Conservation (phyloP, 2,113 vertebrate genomes). For the Bungarus multicinctus region DNA sequence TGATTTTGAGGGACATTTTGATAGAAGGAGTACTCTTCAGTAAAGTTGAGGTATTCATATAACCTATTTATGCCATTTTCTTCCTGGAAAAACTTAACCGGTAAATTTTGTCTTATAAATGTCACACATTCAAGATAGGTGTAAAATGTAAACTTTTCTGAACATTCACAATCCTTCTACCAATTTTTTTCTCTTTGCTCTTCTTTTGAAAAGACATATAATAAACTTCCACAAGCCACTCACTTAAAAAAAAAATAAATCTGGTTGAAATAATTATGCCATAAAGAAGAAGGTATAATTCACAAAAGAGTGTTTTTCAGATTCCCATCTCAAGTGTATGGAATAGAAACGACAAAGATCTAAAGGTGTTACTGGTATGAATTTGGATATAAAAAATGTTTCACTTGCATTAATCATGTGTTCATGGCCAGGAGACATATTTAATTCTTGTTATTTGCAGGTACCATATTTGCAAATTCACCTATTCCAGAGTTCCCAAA, state of each 20-base stretch:
- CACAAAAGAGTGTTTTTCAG: slow-evolving; percentile 27
- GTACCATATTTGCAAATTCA: not conserved
- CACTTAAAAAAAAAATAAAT: not conserved
- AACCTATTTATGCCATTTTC: not conserved
- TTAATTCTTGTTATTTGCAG: not conserved
- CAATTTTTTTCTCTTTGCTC: not conserved
- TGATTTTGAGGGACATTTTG: not conserved
- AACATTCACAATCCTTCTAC: not conserved
- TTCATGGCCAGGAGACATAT: not conserved
- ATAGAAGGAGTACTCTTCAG: not conserved
- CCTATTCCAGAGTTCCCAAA: too few species aligned
- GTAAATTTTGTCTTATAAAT: not conserved
- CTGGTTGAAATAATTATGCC: slow-evolving; percentile 28
- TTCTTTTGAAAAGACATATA: not conserved
- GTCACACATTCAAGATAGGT: not conserved
- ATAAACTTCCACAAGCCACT: not conserved
- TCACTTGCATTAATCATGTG: not conserved
- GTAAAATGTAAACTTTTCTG: not conserved
- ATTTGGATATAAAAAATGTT: slow-evolving; percentile 48
- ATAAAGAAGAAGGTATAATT: slow-evolving; percentile 43
- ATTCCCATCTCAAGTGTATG: not conserved
- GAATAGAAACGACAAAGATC: slow-evolving; percentile 38
- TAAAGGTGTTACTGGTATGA: slow-evolving; percentile 38
- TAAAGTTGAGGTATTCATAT: not conserved
- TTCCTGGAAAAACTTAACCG: not conserved